Evolutionary conservation across 2,888 invertebrate genomes (phyloP).

Genomic region (Plebejus anna): DNA sequence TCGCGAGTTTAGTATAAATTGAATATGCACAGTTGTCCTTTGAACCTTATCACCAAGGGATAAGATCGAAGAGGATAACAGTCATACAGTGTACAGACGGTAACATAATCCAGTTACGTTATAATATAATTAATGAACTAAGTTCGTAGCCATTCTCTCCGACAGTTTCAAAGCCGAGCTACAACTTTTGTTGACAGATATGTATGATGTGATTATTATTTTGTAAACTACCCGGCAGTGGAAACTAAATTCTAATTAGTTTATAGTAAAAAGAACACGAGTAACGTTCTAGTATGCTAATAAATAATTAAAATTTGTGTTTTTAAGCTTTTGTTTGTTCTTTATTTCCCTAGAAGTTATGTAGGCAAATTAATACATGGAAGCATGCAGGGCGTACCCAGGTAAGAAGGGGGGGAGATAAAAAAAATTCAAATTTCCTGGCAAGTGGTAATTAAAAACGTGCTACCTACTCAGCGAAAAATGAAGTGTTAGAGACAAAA

Average conservation of each 20-base stretch:
- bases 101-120: not conserved
- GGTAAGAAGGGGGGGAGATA: no score
- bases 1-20: slow-evolving; percentile 44
- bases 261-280: not conserved
- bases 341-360: not conserved
- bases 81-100: not conserved
- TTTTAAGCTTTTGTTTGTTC: not conserved
- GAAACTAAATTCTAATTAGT: not conserved
- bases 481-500: no score
- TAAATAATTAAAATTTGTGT: not conserved
- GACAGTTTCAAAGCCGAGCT: slow-evolving; percentile 11
- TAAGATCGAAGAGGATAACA: slow-evolving; percentile 38
- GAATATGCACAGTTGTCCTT: not conserved
- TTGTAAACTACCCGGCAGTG: not conserved
- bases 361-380: not conserved
- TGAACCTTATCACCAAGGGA: not conserved
- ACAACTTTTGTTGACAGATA: slow-evolving; percentile 4
- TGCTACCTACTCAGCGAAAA: no score
- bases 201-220: slow-evolving; percentile 17
- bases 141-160: not conserved
- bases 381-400: no score
- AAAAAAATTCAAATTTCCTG: no score
- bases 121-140: slow-evolving; percentile 17
- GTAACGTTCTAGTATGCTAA: not conserved
- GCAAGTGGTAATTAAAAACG: no score